These are phyloP conservation scores for Gracilinanus agilis DNA, from an alignment of 2,113 vertebrate genomes.

Conservation along the genomic window DNA sequence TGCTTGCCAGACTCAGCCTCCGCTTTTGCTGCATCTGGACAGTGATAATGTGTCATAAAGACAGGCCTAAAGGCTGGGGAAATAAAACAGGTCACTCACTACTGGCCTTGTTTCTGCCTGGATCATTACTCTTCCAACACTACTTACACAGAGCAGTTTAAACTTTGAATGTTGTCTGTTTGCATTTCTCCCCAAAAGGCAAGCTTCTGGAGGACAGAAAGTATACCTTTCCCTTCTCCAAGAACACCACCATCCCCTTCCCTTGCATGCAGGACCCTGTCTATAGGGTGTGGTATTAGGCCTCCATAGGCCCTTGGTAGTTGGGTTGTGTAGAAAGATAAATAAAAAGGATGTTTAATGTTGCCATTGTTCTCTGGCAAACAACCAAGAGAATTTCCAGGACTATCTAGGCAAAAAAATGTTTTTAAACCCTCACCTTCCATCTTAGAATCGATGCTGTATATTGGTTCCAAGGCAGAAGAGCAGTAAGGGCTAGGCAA, in stretches of 20 bases:
- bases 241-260: too few relatives aligned
- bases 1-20: neutral
- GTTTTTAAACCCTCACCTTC: too few relatives aligned
- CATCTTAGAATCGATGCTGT: too few relatives aligned
- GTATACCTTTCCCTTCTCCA: neutral
- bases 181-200: neutral
- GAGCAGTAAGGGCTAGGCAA: too few relatives aligned
- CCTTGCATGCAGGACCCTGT: neutral
- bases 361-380: neutral
- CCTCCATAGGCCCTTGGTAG: neutral
- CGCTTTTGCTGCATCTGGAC: neutral
- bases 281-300: neutral
- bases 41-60: neutral
- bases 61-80: neutral
- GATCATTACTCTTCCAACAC: neutral
- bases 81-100: conserved; percentile 4
- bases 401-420: neutral
- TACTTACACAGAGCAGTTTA: neutral
- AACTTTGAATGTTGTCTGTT: neutral
- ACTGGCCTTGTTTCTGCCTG: neutral
- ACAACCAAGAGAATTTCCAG: neutral
- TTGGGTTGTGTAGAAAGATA: neutral
- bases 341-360: neutral
- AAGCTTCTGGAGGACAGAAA: neutral
- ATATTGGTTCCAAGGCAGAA: too few relatives aligned